phyloP scores from a whole-genome alignment of 2,797 vertebrate genomes.

The Botia kubotai region DNA sequence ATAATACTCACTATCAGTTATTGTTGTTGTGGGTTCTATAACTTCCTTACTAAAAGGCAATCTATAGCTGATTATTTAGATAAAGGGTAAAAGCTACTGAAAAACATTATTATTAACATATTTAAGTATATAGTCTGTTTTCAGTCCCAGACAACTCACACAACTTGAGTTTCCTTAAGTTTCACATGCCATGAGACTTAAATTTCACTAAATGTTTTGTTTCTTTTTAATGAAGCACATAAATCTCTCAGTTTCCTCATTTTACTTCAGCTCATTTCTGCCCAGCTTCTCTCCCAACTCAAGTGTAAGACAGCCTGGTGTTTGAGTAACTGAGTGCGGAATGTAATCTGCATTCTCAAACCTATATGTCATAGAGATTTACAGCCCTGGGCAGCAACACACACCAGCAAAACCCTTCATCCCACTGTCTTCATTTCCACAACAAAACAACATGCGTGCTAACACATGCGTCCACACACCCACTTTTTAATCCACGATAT shows the following conservation, averaged over 20 bases:
- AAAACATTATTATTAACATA: background rate
- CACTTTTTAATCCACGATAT: background rate
- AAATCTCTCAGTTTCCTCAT: conserved; percentile 24
- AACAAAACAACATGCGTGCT: conserved; percentile 20
- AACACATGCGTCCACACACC: conserved; percentile 20
- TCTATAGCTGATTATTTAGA: background rate
- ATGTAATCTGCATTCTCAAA: conserved; percentile 32
- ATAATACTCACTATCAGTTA: background rate
- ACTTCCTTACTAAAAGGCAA: background rate
- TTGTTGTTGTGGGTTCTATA: background rate
- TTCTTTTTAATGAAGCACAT: conserved; percentile 19
- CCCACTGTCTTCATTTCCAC: conserved; percentile 17
- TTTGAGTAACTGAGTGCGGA: conserved; percentile 17
- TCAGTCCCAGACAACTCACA: background rate
- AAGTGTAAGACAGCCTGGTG: background rate
- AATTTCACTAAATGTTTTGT: conserved; percentile 19
- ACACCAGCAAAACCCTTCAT: background rate
- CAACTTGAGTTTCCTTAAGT: conserved; percentile 6
- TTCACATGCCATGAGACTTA: conserved; percentile 5
- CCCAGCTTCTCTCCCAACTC: conserved; percentile 8
- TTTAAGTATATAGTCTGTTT: background rate
- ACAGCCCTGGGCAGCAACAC: conserved; percentile 15
- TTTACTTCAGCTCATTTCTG: conserved; percentile 1
- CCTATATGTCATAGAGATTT: conserved; percentile 18
- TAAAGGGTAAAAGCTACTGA: background rate